These are phyloP conservation scores for Gnathonemus longibarbis DNA, from an alignment of 2,113 vertebrate species.

Conservation along the genomic window DNA sequence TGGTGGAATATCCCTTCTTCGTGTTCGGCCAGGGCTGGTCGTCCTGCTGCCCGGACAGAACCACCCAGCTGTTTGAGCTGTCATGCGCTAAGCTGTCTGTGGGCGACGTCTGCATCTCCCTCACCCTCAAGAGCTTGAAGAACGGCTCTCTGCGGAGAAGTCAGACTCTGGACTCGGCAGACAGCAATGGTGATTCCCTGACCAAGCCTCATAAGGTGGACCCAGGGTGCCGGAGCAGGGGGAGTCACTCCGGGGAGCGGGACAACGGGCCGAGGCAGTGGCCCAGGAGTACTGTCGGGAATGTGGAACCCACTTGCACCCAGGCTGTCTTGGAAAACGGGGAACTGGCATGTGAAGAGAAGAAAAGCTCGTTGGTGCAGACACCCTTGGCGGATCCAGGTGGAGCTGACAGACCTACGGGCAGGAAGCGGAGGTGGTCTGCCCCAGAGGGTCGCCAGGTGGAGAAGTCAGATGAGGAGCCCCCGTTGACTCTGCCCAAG, in stretches of 20 bases:
- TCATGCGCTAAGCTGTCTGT: conserved; percentile 95
- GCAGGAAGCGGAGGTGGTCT: conserved; percentile 96
- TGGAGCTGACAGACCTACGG: conserved; percentile 58
- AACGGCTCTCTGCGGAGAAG: conserved; percentile 64
- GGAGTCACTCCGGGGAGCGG: conserved; percentile 65
- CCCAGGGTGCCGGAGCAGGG: conserved; percentile 48
- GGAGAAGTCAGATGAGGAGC: conserved; percentile 82
- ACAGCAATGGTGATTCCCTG: conserved; percentile 66
- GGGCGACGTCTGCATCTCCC: conserved; percentile 95
- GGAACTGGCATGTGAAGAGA: conserved; percentile 66
- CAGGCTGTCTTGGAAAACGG: conserved; percentile 68
- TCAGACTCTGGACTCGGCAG: conserved; percentile 38
- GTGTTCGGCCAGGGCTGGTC: conserved; percentile 99
- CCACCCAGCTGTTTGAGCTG: conserved; percentile 93
- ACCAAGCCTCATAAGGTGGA: conserved; percentile 72
- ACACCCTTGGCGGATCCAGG: conserved; percentile 66
- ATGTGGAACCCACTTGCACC: conserved; percentile 28
- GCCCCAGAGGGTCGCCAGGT: conserved; percentile 90
- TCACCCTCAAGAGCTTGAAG: conserved; percentile 89
- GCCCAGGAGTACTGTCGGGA: conserved; percentile 24
- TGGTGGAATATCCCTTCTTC: conserved; percentile 98
- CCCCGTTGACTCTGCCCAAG: conserved; percentile 87
- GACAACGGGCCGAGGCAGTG: conserved; percentile 61
- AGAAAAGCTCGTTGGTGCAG: conserved; percentile 42
- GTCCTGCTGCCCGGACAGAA: conserved; percentile 91